Evolutionary conservation across 2,888 invertebrate genomes (phyloP).

Genomic region (Syritta pipiens): DNA sequence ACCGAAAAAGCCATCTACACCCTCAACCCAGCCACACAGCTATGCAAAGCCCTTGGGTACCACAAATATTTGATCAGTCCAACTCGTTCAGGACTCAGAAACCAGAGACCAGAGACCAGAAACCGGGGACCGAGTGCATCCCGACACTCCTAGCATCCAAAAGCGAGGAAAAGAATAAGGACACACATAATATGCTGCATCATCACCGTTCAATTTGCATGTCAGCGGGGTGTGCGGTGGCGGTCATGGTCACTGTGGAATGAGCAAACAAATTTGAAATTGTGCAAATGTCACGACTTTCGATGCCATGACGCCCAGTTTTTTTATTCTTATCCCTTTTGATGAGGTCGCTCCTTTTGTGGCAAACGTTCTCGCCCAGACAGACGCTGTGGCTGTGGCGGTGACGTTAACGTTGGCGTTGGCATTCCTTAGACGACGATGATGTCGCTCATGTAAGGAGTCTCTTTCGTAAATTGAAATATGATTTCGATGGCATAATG

Average conservation of each 20-base stretch:
- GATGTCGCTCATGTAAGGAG: not conserved
- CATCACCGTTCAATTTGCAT: slow-evolving; percentile 67
- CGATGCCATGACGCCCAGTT: slow-evolving; percentile 50
- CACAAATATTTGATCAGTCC: slow-evolving; percentile 67
- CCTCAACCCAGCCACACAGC: slow-evolving; percentile 9
- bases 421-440: no score
- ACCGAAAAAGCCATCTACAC: slow-evolving; percentile 24
- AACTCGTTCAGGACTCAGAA: slow-evolving; percentile 19
- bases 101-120: slow-evolving; percentile 3
- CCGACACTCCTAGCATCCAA: not conserved
- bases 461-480: slow-evolving; percentile 21
- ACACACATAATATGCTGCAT: slow-evolving; percentile 63
- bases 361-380: slow-evolving; percentile 3
- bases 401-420: no score
- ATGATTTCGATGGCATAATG: not conserved
- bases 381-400: no score
- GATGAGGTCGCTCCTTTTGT: slow-evolving; percentile 35
- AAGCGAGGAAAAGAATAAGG: slow-evolving; percentile 4
- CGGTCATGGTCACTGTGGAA: slow-evolving; percentile 66
- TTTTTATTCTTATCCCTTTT: slow-evolving; percentile 13
- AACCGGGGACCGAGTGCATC: slow-evolving; percentile 9
- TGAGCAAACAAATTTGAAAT: slow-evolving; percentile 67
- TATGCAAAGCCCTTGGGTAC: slow-evolving; percentile 52
- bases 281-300: slow-evolving; percentile 68
- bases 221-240: slow-evolving; percentile 62